A percentile compares a stretch with the other conserved stretches of the same genome.
These are phyloP conservation scores for Pteria penguin DNA, from an alignment of 2,888 invertebrate genomes.

Conservation along the genomic window DNA sequence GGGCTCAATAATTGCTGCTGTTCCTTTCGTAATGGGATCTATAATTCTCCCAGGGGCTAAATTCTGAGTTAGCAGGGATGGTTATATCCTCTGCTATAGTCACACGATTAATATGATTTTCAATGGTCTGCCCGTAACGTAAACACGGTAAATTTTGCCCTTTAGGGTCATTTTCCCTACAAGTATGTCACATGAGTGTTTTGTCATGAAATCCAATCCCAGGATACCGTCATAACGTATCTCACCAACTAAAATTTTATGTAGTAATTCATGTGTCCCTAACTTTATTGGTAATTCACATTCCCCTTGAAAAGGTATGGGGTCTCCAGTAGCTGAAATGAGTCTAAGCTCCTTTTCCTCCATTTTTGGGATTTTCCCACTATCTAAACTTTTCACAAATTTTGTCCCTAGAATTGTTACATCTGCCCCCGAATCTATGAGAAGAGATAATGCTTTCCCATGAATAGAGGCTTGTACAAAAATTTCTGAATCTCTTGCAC, in stretches of 20 bases:
- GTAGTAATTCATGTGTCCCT: constrained; percentile 7
- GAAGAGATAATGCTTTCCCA: constrained; percentile 4
- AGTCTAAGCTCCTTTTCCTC: neutral
- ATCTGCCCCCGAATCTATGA: constrained; percentile 25
- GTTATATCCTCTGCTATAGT: constrained; percentile 11
- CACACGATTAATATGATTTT: constrained; percentile 5
- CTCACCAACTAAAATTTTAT: constrained; percentile 27
- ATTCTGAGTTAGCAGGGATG: constrained; percentile 14
- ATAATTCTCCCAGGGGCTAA: constrained; percentile 1
- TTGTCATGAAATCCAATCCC: constrained; percentile 27
- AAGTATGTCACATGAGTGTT: constrained; percentile 23
- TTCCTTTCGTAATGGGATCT: constrained; percentile 12
- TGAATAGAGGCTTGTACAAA: no score
- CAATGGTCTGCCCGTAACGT: constrained; percentile 2
- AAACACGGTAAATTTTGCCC: constrained; percentile 25
- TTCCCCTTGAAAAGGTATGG: constrained; percentile 19
- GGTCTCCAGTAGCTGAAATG: constrained; percentile 23
- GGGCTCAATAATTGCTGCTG: constrained; percentile 23
- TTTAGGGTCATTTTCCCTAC: constrained; percentile 17
- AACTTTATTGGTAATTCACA: neutral
- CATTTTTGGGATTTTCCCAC: neutral
- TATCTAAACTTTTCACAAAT: neutral
- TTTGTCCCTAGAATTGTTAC: constrained; percentile 16
- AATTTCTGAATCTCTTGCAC: no score
- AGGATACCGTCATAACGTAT: constrained; percentile 28